phyloP scores from a whole-genome alignment of 2,888 invertebrate genomes.

The Hirtodrosophila histrioides region DNA sequence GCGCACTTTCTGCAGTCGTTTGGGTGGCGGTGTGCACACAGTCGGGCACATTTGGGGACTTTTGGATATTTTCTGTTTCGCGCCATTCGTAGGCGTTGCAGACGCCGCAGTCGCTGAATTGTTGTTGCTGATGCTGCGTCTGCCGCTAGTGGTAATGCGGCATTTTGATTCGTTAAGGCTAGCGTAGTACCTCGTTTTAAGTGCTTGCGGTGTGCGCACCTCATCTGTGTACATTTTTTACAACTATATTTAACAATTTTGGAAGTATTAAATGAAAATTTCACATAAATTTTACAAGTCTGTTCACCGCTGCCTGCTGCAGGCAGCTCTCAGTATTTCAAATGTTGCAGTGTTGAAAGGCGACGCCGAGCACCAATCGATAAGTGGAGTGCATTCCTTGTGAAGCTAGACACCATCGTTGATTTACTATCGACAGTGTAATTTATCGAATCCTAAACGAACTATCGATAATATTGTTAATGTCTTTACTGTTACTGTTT shows the following conservation, averaged over 20 bases:
- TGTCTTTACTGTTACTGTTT: no score
- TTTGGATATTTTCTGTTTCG: slow-evolving; percentile 53
- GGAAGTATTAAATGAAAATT: slow-evolving; percentile 8
- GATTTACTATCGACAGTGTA: no score
- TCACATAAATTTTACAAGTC: slow-evolving; percentile 4
- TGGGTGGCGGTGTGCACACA: slow-evolving; percentile 85
- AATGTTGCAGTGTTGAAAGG: slow-evolving; percentile 39
- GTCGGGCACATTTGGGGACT: slow-evolving; percentile 48
- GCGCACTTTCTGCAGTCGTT: slow-evolving; percentile 85
- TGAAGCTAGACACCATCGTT: no score
- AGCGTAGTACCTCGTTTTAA: slow-evolving; percentile 47
- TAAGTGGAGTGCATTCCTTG: no score
- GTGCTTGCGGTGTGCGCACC: slow-evolving; percentile 60
- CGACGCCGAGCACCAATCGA: slow-evolving; percentile 13
- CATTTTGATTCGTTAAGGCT: slow-evolving; percentile 55
- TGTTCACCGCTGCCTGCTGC: slow-evolving; percentile 25
- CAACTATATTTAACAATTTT: slow-evolving; percentile 21
- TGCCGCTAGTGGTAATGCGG: slow-evolving; percentile 43
- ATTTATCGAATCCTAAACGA: no score
- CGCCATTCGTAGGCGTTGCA: slow-evolving; percentile 62
- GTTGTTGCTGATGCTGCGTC: slow-evolving; percentile 41
- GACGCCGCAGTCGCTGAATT: slow-evolving; percentile 31
- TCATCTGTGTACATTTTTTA: slow-evolving; percentile 63
- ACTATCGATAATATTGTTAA: no score
- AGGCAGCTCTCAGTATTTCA: slow-evolving; percentile 57